These are phyloP conservation scores for Leptocoma aspasia DNA, from an alignment of 2,113 vertebrate species.

Conservation along the genomic window DNA sequence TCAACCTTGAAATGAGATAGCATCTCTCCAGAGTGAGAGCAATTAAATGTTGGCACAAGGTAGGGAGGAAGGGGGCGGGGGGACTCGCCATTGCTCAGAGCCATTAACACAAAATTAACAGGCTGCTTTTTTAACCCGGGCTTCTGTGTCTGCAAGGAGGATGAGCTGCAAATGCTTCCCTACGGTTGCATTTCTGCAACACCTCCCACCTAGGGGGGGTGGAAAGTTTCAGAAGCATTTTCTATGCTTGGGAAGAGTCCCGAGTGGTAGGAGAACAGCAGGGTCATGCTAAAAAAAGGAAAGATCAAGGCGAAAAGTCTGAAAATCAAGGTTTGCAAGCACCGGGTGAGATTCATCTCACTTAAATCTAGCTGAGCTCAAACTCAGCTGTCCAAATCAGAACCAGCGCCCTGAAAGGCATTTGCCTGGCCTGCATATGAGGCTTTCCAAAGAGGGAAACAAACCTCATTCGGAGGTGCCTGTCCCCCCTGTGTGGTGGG, in stretches of 20 bases:
- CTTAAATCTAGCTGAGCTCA: not conserved
- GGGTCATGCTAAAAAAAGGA: not conserved
- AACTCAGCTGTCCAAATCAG: not conserved
- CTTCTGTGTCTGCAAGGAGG: not conserved
- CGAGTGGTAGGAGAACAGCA: not conserved
- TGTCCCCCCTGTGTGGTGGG: too few relatives aligned
- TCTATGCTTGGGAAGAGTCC: not conserved
- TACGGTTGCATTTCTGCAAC: not conserved
- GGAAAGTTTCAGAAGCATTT: not conserved
- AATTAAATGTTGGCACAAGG: slow-evolving; percentile 5
- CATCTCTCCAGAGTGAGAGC: not conserved
- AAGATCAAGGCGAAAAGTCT: not conserved
- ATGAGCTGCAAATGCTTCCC: not conserved
- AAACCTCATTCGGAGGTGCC: rapidly evolving
- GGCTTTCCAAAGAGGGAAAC: rapidly evolving
- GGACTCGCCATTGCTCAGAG: not conserved
- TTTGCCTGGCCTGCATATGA: rapidly evolving
- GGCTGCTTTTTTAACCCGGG: not conserved
- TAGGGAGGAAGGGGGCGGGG: not conserved
- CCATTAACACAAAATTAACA: not conserved
- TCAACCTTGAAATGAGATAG: slow-evolving; percentile 30
- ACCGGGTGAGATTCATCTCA: not conserved
- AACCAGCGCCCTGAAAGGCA: not conserved
- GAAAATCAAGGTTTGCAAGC: not conserved
- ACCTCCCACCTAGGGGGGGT: not conserved